Percentiles rank a stretch among this genome's conserved stretches.
These are phyloP conservation scores for Campoplex nolae DNA, from an alignment of 2,888 invertebrate genomes.

Conservation along the genomic window DNA sequence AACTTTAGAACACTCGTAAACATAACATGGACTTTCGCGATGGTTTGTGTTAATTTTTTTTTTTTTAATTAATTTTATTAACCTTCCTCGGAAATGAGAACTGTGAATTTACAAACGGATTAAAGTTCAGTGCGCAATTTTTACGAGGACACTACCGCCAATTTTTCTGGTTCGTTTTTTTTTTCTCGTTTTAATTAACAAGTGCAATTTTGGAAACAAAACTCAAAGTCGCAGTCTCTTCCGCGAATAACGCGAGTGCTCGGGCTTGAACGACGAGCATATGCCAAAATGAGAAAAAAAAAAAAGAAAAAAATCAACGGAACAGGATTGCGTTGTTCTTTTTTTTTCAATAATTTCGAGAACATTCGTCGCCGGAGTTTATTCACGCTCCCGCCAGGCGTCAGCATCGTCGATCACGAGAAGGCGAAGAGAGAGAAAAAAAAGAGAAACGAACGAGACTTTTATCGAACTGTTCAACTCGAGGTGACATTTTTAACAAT, in stretches of 20 bases:
- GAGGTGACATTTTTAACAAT: slow-evolving; percentile 7
- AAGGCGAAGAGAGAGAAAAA: background rate
- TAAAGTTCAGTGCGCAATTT: slow-evolving; percentile 4
- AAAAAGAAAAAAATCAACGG: background rate
- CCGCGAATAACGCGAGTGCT: background rate
- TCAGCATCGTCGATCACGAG: background rate
- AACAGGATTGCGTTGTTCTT: background rate
- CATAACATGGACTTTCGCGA: background rate
- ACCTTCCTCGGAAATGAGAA: background rate
- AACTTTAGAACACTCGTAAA: slow-evolving; percentile 1
- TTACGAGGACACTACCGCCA: background rate
- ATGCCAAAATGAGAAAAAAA: background rate
- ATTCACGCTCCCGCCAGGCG: background rate
- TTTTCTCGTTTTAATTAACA: background rate
- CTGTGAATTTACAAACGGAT: background rate
- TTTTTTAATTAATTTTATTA: background rate
- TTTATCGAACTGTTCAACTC: background rate
- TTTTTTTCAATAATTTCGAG: background rate
- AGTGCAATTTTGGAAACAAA: slow-evolving; percentile 21
- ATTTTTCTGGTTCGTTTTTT: background rate
- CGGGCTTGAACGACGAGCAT: background rate
- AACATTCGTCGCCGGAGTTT: background rate
- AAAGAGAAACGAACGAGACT: background rate
- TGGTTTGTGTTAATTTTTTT: background rate
- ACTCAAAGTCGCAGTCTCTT: background rate